Base-by-base conservation (phyloP, 2,113 vertebrate genomes). In the Pseudopodoces humilis region DNA sequence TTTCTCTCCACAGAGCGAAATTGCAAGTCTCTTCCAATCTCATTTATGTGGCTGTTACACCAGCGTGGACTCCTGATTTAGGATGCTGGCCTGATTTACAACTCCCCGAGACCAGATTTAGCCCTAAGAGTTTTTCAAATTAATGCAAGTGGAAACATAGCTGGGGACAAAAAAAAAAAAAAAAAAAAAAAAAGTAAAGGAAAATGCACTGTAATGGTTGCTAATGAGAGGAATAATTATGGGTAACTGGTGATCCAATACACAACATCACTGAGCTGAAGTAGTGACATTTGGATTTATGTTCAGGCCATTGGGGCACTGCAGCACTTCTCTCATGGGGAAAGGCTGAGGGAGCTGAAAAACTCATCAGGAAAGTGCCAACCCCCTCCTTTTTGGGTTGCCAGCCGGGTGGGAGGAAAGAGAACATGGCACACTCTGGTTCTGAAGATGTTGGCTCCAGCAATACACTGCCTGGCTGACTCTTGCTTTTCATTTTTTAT, bases 1-100 rank as follows among this genome's bases (percentile, higher is more conserved):
- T 67, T 88, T 86, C 47, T 55, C 75, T 77, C 20, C 49, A 17
- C 23, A 33, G 85, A 80, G 59, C 1, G 8, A 93, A 95, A 93
- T 80, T 85, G 39, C 59, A 72, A 76, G 78, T 75, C 92, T 88
- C 58, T 92, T 70, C 72, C 67, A 86, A 63, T 91, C 93, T 91
- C 63, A 72, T 86, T 84, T 94, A 69, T 0, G 1, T 43, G 37
- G 79, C 39, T 83, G 43, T 56, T 89, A 63, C 9, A 83, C 23
- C 16, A 13, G 13, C 15, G 22, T 49, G 69, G 64, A 83, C n/a
- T 53, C 37, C 78, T 79, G 81, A 84, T 86, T 94, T 94, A 94
- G 1, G 0, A 16, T 8, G 6, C 69, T 81, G 35, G 15, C 49
- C 81, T 75, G 77, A 91, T 92, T 87, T 76, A 87, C 60, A 78